Evolutionary conservation across 1,140 invertebrate genomes (phyloP), one percentile per base, ranked within the genome.

Genomic region (Brachionus plicatilis): DNA sequence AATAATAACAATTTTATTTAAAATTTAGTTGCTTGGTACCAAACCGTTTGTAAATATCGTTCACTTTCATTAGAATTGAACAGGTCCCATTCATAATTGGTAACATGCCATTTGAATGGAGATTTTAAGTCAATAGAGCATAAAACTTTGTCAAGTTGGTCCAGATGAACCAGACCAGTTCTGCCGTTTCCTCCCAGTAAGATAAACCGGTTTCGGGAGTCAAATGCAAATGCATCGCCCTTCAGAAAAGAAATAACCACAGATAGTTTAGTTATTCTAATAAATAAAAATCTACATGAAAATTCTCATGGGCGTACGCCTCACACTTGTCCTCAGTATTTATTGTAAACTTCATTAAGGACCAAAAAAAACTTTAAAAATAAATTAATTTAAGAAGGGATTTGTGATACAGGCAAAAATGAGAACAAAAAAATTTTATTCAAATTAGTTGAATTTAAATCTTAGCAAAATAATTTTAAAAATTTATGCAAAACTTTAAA

Each of bases 41-140:
- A 76, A 76, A 76, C 72, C 72, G 72, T 50, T 76, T 76, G 72
- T 76, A 76, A 76, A 24, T 24, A 76, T 24, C 72, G 41, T 14
- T 76, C 72, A 37, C 4, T 37, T 12, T 76, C 72, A 11, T 41
- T 41, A 43, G 68, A 72, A 45, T 43, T 72, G 37, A 76, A 76
- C 17, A 17, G 20, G 27, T 76, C 72, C 72, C 72, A 76, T 47
- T 76, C 72, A 50, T 76, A 76, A 17, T 76, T 76, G 12, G 72
- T 29, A 76, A 76, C 72, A 76, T 20, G 20, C 72, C 72, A 76
- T 50, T 76, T 76, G 2, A 76, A 76, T 27, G 72, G 72, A 5
- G 41, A 24, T 27, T 50, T 76, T 29, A 76, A 12, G 20, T 47
- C 43, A 1, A 50, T 17, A n/a, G 72, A 27, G 43, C 20, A 14